Conservation (phyloP, 1,140 invertebrate species). For the Lutraria rhynchaena region DNA sequence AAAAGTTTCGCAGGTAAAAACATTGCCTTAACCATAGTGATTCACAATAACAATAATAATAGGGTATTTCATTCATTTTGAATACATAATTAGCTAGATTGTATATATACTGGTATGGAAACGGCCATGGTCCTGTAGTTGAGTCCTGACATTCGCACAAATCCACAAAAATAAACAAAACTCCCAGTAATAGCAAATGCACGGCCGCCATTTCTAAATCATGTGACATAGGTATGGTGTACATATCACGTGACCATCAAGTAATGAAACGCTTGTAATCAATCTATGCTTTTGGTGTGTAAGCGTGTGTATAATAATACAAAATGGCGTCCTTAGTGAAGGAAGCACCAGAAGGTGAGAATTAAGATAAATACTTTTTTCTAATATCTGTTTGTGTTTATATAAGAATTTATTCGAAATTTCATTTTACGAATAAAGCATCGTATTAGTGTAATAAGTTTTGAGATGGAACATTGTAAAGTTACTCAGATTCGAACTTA, state of each 20-base stretch:
- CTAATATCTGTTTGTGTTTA: too few relatives aligned
- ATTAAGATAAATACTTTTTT: too few relatives aligned
- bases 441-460: too few relatives aligned
- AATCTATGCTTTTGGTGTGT: neutral
- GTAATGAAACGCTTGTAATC: constrained; percentile 7
- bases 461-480: too few relatives aligned
- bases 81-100: too few relatives aligned
- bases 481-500: too few relatives aligned
- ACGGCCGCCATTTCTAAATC: constrained; percentile 24
- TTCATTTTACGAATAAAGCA: too few relatives aligned
- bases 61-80: too few relatives aligned
- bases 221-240: constrained; percentile 32
- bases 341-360: constrained; percentile 35
- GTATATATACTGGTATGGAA: constrained; percentile 56
- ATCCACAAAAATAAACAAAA: constrained; percentile 40
- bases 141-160: neutral
- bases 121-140: constrained; percentile 26
- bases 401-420: too few relatives aligned
- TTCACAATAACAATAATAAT: too few relatives aligned
- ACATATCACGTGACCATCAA: constrained; percentile 50
- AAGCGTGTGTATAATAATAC: constrained; percentile 23
- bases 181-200: neutral
- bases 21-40: too few relatives aligned
- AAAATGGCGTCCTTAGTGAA: constrained; percentile 49
- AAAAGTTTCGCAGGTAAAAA: too few relatives aligned